Evolutionary conservation across 2,888 invertebrate genomes (phyloP), one percentile per base, ranked within the genome.

Genomic region (Leuctra nigra): DNA sequence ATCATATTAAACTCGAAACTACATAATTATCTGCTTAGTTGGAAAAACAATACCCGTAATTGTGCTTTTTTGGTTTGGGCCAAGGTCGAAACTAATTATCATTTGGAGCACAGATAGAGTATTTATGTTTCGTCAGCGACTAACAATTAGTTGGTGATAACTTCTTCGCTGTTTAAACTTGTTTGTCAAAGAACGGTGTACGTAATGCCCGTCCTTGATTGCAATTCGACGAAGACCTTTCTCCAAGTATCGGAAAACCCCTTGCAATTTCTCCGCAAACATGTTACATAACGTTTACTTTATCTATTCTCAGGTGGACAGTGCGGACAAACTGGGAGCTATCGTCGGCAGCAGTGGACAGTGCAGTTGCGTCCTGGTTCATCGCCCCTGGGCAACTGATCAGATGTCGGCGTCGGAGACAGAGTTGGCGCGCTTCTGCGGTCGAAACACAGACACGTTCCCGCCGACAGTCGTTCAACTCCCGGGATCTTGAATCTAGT

Each of bases 391-490:
- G 63, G 68, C 74, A 57, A 74, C 77, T 63, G 73, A 76, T 6
- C 73, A 74, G 58, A 70, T 84, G 47, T 79, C 82, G 0, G 79
- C 80, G 24, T 70, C 79, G 0, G 86, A 86, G 66, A 80, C 77
- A 65, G 75, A 77, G 52, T 66, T 86, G 63, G 77, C 84, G 23
- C 82, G 84, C 62, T 80, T 82, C 68, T 86, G 85, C 66, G 84
- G 85, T 66, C 76, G 76, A 60, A 80, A 79, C 59, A 79, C 83
- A 77, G 82, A 80, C 61, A 77, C 78, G 64, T 75, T 78, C 33
- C 79, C 81, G 61, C 74, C 78, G 62, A 84, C 84, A 59, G 77
- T 85, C 56, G 77, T 86, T 61, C 79, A 82, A 69, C 69, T 86
- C 52, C 86, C 86, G 2, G 77, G 35, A 16, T 50, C 50, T 22